These are phyloP conservation scores for Neodontobutis hainanensis DNA, from an alignment of 2,113 vertebrate species.

Conservation along the genomic window DNA sequence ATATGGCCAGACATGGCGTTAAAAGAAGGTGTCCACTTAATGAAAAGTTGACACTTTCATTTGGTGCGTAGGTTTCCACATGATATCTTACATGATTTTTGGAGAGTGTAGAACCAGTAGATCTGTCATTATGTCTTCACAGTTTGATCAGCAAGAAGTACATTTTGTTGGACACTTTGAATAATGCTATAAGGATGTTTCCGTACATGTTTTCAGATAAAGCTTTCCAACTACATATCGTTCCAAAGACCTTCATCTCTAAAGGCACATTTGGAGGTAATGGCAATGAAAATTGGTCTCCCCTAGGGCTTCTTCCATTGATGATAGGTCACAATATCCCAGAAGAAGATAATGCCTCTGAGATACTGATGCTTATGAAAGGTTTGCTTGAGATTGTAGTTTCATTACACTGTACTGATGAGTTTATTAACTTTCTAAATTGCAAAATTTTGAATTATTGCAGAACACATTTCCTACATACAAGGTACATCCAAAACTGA, in stretches of 20 bases:
- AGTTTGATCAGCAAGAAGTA: neutral
- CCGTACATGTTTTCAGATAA: neutral
- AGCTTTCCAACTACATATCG: slow-evolving; percentile 4
- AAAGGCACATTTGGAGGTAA: neutral
- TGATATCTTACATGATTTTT: slow-evolving; percentile 9
- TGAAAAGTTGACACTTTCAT: slow-evolving; percentile 11
- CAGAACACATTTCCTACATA: no score
- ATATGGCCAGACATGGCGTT: neutral
- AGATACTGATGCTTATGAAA: slow-evolving; percentile 13
- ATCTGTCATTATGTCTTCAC: neutral
- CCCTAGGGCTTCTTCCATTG: no score
- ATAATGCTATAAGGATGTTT: slow-evolving; percentile 1
- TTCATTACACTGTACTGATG: neutral
- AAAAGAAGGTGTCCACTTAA: neutral
- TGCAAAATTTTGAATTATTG: no score
- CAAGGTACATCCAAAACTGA: no score
- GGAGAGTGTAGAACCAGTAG: neutral
- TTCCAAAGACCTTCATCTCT: slow-evolving; percentile 6
- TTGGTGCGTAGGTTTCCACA: neutral
- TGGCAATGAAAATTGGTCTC: slow-evolving; percentile 10
- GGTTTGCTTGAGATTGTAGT: slow-evolving; percentile 8
- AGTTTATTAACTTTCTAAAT: slow-evolving; percentile 8
- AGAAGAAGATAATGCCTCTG: slow-evolving; percentile 6
- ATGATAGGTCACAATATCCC: no score
- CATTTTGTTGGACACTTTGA: slow-evolving; percentile 1